phyloP scores from a whole-genome alignment of 2,113 vertebrate species.

The Phaethon lepturus region DNA sequence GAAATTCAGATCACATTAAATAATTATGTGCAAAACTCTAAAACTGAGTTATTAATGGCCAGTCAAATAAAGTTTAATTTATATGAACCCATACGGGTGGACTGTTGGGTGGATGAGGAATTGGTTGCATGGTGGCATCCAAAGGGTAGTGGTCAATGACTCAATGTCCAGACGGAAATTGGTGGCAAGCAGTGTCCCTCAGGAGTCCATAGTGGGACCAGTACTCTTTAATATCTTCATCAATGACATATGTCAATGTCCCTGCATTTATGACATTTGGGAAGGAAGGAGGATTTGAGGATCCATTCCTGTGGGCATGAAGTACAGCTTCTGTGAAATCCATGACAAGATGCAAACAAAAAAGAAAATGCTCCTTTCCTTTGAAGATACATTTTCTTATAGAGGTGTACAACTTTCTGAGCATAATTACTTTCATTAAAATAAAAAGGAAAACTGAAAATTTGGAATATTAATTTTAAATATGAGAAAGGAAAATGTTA shows the following conservation, averaged over 20 bases:
- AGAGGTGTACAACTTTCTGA: neutral
- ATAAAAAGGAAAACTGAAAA: neutral
- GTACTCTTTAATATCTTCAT: too few species aligned
- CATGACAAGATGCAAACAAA: neutral
- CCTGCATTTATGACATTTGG: neutral
- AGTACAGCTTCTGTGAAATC: neutral
- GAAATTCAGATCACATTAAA: neutral
- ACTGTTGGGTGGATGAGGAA: too few species aligned
- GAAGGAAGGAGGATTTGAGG: neutral
- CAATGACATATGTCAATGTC: neutral
- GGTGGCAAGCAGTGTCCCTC: too few species aligned
- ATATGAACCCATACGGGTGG: neutral
- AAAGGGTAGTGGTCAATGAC: too few species aligned
- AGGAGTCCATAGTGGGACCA: too few species aligned
- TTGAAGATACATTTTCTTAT: neutral
- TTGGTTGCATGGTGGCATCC: too few species aligned
- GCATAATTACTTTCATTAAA: neutral
- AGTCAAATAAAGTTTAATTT: neutral
- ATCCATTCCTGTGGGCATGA: neutral
- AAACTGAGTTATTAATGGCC: neutral
- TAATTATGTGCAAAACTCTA: neutral
- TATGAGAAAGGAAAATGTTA: neutral
- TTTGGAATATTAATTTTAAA: neutral
- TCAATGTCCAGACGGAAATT: too few species aligned
- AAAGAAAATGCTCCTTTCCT: neutral